Percentiles rank a stretch among this genome's conserved stretches.
phyloP scores from a whole-genome alignment of 2,888 invertebrate species.

The Synergus umbraculus region DNA sequence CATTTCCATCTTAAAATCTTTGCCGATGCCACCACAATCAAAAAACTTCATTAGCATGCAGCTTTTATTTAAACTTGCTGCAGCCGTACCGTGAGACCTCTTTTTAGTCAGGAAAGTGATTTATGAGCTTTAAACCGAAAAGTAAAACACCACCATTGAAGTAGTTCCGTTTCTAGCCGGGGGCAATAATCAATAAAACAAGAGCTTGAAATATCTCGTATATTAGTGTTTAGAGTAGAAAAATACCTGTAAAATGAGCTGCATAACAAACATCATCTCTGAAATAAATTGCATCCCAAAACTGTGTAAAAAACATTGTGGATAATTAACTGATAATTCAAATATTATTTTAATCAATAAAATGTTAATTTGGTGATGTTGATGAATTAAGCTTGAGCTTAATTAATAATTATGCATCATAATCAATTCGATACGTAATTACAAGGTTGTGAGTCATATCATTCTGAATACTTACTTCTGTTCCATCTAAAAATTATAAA shows the following conservation, averaged over 20 bases:
- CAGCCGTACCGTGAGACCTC: neutral
- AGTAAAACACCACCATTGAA: neutral
- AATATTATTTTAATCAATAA: neutral
- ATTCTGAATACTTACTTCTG: no score
- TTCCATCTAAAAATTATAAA: no score
- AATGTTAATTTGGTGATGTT: neutral
- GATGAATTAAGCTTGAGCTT: neutral
- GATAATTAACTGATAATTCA: neutral
- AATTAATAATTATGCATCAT: neutral
- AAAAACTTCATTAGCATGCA: neutral
- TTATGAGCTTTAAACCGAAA: neutral
- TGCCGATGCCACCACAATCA: neutral
- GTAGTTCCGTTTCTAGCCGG: neutral
- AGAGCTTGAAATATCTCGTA: neutral
- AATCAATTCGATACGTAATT: no score
- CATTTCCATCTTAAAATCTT: neutral
- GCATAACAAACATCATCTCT: no score
- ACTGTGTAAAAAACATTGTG: no score
- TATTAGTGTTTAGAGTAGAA: neutral
- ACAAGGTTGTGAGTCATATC: no score
- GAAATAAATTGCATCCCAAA: no score
- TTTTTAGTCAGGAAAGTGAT: neutral
- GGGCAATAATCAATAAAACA: conserved; percentile 7
- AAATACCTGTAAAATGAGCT: neutral
- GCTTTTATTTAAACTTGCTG: neutral